phyloP scores from a whole-genome alignment of 2,113 vertebrate genomes.

The Anguilla japonica region DNA sequence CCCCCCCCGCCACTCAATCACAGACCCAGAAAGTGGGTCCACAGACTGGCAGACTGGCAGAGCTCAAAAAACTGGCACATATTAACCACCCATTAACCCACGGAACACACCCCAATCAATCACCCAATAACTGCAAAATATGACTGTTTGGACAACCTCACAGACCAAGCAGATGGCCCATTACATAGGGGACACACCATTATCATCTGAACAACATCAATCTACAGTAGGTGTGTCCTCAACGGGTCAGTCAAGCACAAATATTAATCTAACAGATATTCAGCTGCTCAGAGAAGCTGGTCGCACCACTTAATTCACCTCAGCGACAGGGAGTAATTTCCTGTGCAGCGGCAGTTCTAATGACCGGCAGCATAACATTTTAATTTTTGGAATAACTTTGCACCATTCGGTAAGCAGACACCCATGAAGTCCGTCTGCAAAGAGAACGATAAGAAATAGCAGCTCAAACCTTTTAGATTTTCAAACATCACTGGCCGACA shows the following conservation, averaged over 20 bases:
- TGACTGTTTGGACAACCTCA: neutral
- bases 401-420: neutral
- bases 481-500: neutral
- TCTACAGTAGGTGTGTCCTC: too few relatives aligned
- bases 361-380: too few relatives aligned
- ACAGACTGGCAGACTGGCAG: neutral
- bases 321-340: too few relatives aligned
- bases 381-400: neutral
- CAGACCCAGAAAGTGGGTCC: neutral
- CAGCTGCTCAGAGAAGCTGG: too few relatives aligned
- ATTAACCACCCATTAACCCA: neutral
- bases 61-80: neutral
- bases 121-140: neutral
- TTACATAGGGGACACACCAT: too few relatives aligned
- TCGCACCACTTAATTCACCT: too few relatives aligned
- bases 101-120: neutral
- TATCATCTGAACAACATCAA: too few relatives aligned
- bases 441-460: too few relatives aligned
- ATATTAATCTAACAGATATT: too few relatives aligned
- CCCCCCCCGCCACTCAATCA: neutral
- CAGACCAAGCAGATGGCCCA: neutral
- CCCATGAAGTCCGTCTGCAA: too few relatives aligned
- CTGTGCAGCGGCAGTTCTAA: too few relatives aligned
- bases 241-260: too few relatives aligned
- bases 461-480: neutral